These are phyloP conservation scores for Aethes cnicana DNA, from an alignment of 2,888 invertebrate genomes.

Conservation along the genomic window DNA sequence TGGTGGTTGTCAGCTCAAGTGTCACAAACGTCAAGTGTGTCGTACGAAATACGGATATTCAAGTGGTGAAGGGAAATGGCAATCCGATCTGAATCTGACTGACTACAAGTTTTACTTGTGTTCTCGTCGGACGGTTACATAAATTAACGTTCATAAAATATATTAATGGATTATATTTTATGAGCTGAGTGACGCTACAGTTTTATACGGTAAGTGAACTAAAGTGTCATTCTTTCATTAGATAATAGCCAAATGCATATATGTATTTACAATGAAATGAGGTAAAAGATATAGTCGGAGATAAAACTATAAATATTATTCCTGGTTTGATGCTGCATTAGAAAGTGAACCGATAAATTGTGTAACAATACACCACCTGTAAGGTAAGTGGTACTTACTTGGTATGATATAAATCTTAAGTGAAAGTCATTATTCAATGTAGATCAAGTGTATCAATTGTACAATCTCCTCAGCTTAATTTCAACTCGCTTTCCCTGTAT, in stretches of 20 bases:
- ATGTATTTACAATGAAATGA: slow-evolving; percentile 9
- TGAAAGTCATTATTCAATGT: slow-evolving; percentile 20
- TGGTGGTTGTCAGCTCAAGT: too few relatives aligned
- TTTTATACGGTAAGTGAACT: slow-evolving; percentile 17
- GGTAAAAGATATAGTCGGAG: neutral
- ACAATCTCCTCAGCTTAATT: neutral
- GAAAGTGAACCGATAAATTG: slow-evolving; percentile 14
- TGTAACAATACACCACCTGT: slow-evolving; percentile 5
- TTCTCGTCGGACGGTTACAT: slow-evolving; percentile 23
- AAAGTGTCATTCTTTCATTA: slow-evolving; percentile 1
- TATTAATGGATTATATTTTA: slow-evolving; percentile 12
- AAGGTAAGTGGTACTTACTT: slow-evolving; percentile 9
- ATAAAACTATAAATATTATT: too few relatives aligned
- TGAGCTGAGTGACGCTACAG: neutral
- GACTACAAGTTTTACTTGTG: slow-evolving; percentile 16
- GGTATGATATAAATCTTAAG: slow-evolving; percentile 15
- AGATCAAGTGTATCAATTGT: slow-evolving; percentile 5
- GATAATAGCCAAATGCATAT: neutral
- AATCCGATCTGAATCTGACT: too few relatives aligned
- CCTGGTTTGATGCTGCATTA: neutral
- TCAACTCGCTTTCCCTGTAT: neutral
- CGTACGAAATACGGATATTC: slow-evolving; percentile 24
- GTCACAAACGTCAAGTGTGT: slow-evolving; percentile 17
- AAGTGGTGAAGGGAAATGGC: slow-evolving; percentile 24
- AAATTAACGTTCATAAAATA: slow-evolving; percentile 17